Evolutionary conservation across 2,888 invertebrate species (phyloP).

Genomic region (Acleris holmiana): DNA sequence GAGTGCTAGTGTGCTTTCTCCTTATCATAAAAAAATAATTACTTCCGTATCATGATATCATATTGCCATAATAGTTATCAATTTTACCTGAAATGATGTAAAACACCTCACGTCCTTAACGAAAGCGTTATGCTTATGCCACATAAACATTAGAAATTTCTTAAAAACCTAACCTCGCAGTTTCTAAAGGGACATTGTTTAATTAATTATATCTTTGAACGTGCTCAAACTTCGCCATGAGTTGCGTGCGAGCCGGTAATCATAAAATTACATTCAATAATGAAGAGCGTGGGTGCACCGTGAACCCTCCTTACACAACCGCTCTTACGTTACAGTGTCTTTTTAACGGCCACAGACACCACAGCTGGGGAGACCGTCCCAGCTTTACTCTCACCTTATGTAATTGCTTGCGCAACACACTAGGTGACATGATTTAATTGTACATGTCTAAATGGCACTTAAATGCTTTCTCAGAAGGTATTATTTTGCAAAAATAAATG

Average conservation of each 20-base stretch:
- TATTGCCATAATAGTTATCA: too few relatives aligned
- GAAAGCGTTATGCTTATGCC: too few relatives aligned
- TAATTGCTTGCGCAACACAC: conserved; percentile 55
- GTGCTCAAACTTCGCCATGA: conserved; percentile 12
- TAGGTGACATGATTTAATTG: conserved; percentile 58
- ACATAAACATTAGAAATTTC: too few relatives aligned
- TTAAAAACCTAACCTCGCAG: too few relatives aligned
- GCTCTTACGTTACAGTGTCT: conserved; percentile 37
- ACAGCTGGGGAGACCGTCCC: conserved; percentile 40
- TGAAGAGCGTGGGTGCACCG: conserved; percentile 40
- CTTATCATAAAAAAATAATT: too few relatives aligned
- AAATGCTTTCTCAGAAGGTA: too few relatives aligned
- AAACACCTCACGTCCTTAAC: too few relatives aligned
- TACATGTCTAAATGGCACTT: neutral
- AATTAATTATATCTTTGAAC: conserved; percentile 17
- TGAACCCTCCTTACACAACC: conserved; percentile 39
- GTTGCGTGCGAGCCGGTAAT: conserved; percentile 11
- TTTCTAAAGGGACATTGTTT: too few relatives aligned
- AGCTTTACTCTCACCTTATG: conserved; percentile 54
- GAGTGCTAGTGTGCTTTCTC: too few relatives aligned
- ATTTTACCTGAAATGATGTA: too few relatives aligned
- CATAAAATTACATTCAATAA: conserved; percentile 32
- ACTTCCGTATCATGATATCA: too few relatives aligned
- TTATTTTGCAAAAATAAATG: too few relatives aligned
- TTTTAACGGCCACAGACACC: conserved; percentile 25